Evolutionary conservation across 2,888 invertebrate species (phyloP), one percentile per base, ranked within the genome.

Genomic region (Xestobium rufovillosum): DNA sequence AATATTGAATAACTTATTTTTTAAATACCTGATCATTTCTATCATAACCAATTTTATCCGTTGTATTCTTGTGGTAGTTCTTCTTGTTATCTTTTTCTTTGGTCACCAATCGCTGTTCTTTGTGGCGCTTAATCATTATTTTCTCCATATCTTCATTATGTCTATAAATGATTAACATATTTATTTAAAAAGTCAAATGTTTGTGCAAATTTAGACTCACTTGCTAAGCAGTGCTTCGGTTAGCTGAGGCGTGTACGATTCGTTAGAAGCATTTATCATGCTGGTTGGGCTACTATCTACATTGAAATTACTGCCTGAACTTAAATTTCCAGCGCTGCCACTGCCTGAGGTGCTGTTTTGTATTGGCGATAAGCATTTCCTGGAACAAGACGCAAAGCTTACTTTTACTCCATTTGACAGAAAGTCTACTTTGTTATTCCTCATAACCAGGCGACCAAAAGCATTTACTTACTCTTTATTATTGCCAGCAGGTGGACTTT

Each of bases 111-210:
- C 83, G 69, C 2, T 69, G 67, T 42, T 80, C 78, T 1, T 78
- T 72, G 49, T 85, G 82, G 39, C 72, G 73, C 53, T 83, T 82
- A 1, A 81, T 66, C 70, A 89, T 73, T 31, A 76, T 71, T 51
- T 82, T 84, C 57, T 87, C 86, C 88, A 89, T 89, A 40, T 83
- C 79, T 43, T 76, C 72, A 50, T 87, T 88, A 59, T 89, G 89
- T 53, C 83, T 83, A 50, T 26, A 53, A 48, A 31, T 46, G 48
- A 37, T n/a, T n/a, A 37, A 19, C 37, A 33, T 15, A 26, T 6
- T 19, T 19, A 8, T 8, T 6, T 19, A 19, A 8, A 19, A n/a
- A 26, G 15, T 41, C 6, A 26, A 14, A 6, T 13, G 12, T 3
- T 26, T n/a, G 15, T 9, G n/a, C 10, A n/a, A 14, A 15, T 31